phyloP scores from a whole-genome alignment of 2,888 invertebrate species.

The Aromia moschata region DNA sequence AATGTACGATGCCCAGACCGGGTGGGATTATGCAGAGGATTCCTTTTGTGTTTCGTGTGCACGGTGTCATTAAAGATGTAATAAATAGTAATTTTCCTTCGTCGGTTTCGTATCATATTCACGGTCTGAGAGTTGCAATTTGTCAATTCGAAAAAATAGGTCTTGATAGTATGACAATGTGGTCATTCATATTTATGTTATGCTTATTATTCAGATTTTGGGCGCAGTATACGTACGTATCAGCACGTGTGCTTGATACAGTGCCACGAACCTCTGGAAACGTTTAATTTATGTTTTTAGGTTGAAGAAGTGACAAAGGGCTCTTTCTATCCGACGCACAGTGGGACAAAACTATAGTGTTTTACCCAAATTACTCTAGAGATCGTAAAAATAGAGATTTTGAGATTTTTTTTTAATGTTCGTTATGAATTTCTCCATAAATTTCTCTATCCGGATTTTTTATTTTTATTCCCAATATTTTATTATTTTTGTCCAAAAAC shows the following conservation, averaged over 20 bases:
- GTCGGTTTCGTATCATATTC: neutral
- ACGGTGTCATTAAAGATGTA: conserved; percentile 11
- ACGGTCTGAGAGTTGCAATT: conserved; percentile 2
- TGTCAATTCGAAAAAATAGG: neutral
- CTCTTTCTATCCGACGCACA: neutral
- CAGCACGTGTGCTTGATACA: neutral
- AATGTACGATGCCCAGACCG: conserved; percentile 1
- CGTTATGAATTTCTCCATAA: too few species aligned
- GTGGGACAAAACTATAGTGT: too few species aligned
- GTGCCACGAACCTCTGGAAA: too few species aligned
- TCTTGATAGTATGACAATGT: neutral
- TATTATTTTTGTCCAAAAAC: neutral
- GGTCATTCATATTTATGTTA: neutral
- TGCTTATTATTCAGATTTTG: neutral
- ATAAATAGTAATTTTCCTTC: conserved; percentile 14
- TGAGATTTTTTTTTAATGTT: too few species aligned
- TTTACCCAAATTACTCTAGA: too few species aligned
- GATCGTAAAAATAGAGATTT: too few species aligned
- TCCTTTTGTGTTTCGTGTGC: neutral
- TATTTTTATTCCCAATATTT: neutral
- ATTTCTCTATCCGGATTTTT: too few species aligned
- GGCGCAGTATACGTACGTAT: neutral
- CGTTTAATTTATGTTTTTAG: too few species aligned
- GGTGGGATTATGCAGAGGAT: conserved; percentile 9
- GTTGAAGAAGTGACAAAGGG: neutral